These are phyloP conservation scores for Lycophotia porphyrea DNA, from an alignment of 2,888 invertebrate genomes.

Conservation along the genomic window DNA sequence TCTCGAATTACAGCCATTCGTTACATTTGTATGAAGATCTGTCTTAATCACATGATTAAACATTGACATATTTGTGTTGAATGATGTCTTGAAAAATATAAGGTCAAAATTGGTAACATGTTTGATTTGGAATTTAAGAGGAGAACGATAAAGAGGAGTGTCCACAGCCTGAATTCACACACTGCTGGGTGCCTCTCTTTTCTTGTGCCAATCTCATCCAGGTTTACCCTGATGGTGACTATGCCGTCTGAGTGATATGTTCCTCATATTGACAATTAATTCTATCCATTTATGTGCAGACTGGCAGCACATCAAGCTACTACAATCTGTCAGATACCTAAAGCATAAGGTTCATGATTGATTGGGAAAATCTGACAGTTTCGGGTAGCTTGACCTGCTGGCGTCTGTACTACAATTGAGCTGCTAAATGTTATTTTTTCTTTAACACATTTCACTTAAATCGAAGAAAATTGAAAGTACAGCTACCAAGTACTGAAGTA, in stretches of 20 bases:
- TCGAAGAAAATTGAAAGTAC: slow-evolving; percentile 30
- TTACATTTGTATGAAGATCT: slow-evolving; percentile 22
- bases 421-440: not conserved
- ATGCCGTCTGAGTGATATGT: too few relatives aligned
- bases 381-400: too few relatives aligned
- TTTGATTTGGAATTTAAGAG: slow-evolving; percentile 4
- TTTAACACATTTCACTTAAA: not conserved
- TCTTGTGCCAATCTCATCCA: too few relatives aligned
- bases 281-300: not conserved
- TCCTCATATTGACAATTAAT: not conserved
- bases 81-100: not conserved
- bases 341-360: too few relatives aligned
- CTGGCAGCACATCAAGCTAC: too few relatives aligned
- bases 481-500: slow-evolving; percentile 24
- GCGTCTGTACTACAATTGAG: too few relatives aligned
- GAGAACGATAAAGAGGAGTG: not conserved
- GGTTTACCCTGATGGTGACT: too few relatives aligned
- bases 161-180: too few relatives aligned
- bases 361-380: too few relatives aligned
- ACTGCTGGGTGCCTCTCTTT: too few relatives aligned
- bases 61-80: too few relatives aligned
- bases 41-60: slow-evolving; percentile 12
- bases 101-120: not conserved
- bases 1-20: slow-evolving; percentile 41
- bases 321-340: too few relatives aligned